Percentiles rank a stretch among this genome's conserved stretches.
phyloP scores from a whole-genome alignment of 2,888 invertebrate genomes.

The Watsonalla cultraria region DNA sequence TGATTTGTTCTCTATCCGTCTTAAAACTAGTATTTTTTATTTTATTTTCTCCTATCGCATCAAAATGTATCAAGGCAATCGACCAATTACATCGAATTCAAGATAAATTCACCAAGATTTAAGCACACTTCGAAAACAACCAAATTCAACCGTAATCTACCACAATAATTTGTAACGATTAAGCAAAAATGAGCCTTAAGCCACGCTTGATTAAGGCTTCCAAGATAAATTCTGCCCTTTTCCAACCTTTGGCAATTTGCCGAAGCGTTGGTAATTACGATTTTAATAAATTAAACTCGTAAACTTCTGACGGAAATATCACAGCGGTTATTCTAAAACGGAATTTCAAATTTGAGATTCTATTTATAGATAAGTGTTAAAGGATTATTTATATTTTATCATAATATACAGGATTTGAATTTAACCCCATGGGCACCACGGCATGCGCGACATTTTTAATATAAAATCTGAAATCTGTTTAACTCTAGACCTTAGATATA shows the following conservation, averaged over 20 bases:
- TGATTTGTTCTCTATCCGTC: no score
- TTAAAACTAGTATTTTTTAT: no score
- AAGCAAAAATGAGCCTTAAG: constrained; percentile 5
- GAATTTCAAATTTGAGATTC: constrained; percentile 5
- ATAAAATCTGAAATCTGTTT: no score
- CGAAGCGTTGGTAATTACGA: constrained; percentile 37
- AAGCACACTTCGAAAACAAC: constrained; percentile 2
- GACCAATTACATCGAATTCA: constrained; percentile 2
- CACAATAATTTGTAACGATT: constrained; percentile 27
- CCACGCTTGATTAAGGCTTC: constrained; percentile 13
- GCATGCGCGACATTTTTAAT: no score
- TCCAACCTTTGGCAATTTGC: constrained; percentile 29
- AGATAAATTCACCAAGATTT: no score
- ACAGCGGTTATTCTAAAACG: constrained; percentile 21
- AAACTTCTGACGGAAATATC: constrained; percentile 22
- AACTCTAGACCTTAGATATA: no score
- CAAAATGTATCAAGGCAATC: no score
- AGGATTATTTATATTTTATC: no score
- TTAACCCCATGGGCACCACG: no score
- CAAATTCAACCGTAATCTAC: constrained; percentile 11
- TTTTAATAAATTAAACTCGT: constrained; percentile 49
- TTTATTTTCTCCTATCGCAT: no score
- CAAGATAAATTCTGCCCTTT: constrained; percentile 33
- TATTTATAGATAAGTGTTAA: not conserved
- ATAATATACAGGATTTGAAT: no score